Conservation (phyloP, 2,797 vertebrate species). For the Huso huso region DNA sequence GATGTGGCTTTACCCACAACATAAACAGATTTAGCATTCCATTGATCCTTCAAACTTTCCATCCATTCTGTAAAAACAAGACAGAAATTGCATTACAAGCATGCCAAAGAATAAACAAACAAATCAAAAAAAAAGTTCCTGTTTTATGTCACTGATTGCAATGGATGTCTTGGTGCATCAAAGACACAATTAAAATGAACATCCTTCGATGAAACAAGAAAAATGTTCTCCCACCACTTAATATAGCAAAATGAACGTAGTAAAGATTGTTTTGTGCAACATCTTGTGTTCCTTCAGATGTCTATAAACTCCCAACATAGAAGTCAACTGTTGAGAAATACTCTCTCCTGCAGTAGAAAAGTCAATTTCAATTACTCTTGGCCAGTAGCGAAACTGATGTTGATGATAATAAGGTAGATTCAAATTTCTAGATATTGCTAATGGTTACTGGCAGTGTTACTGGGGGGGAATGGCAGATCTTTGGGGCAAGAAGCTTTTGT, state of each 20-base stretch:
- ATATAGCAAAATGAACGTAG: not conserved
- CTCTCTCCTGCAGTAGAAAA: no score
- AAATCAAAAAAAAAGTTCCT: not conserved
- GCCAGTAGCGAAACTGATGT: no score
- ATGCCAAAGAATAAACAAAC: not conserved
- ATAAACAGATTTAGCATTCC: conserved; percentile 77
- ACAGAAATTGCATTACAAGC: not conserved
- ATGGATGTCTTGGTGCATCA: not conserved
- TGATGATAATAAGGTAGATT: no score
- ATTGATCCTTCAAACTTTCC: conserved; percentile 60
- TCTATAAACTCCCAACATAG: no score
- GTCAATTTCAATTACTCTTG: no score
- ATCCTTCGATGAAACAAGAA: not conserved
- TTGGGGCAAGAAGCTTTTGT: no score
- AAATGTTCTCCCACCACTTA: not conserved
- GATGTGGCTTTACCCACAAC: conserved; percentile 85
- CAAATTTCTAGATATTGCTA: no score
- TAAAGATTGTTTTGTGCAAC: not conserved
- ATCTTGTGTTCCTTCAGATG: no score
- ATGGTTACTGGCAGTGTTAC: no score
- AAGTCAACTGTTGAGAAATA: no score
- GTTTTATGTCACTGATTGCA: no score
- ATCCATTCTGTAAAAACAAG: conserved; percentile 68
- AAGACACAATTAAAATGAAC: conserved; percentile 3
- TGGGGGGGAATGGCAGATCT: no score